These are phyloP conservation scores for Globodera rostochiensis DNA, from an alignment of 1,140 invertebrate genomes.

Conservation along the genomic window DNA sequence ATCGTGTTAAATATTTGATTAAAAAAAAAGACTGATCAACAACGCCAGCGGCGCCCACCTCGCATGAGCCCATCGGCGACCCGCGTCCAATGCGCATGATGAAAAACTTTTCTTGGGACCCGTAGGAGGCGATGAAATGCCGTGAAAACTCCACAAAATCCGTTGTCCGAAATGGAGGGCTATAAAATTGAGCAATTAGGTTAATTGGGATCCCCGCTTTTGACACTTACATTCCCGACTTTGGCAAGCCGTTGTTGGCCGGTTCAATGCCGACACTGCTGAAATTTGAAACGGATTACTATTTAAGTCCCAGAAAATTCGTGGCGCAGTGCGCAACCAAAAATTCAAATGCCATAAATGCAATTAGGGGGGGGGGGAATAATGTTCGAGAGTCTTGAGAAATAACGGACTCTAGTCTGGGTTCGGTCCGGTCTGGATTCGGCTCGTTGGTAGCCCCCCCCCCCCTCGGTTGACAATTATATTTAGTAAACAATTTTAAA, in stretches of 20 bases:
- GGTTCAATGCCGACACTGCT: conserved; percentile 38
- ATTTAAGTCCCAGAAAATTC: no score
- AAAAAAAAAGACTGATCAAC: not conserved
- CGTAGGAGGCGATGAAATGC: conserved; percentile 34
- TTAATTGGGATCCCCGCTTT: not conserved
- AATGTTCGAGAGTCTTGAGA: no score
- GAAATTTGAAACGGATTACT: not conserved
- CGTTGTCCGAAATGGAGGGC: conserved; percentile 31
- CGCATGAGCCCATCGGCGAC: conserved; percentile 33
- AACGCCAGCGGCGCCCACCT: not conserved
- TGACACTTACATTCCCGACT: conserved; percentile 29
- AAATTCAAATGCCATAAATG: no score
- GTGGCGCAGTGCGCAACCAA: no score
- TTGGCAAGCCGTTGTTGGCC: conserved; percentile 32
- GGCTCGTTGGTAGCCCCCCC: no score
- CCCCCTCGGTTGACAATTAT: no score
- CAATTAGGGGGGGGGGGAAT: no score
- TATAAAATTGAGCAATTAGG: not conserved
- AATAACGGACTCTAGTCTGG: no score
- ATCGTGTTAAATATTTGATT: not conserved
- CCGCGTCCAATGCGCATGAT: conserved; percentile 38
- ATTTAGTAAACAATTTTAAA: no score
- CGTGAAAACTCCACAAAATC: conserved; percentile 42
- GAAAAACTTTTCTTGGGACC: conserved; percentile 40
- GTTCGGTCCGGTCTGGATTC: no score